Base-by-base conservation (phyloP, 2,797 vertebrate genomes). In the Lepidocolaptes lacrymiger region DNA sequence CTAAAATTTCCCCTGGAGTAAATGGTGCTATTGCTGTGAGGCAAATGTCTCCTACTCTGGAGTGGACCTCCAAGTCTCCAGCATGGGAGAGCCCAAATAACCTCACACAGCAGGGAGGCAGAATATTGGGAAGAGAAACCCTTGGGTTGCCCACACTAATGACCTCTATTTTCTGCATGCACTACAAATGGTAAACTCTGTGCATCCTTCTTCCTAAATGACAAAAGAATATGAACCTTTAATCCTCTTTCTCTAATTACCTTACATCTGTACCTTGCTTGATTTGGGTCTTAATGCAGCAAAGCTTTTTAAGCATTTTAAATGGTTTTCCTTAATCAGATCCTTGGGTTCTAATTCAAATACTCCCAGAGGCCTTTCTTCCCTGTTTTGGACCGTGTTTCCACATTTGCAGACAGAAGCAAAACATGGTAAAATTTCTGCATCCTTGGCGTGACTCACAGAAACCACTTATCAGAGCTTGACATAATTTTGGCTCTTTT, bases 161-260 rank as follows among this genome's bases (percentile, higher is more conserved):
- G 24, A 5, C 19, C 23, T 76, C 43, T 69, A 1, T 68, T 34
- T 80, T 43, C 37, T 61, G 26, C 4, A 8, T 54, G 17, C 5
- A 20, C 44, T 85, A 27, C 9, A 63, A 88, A 83, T 4, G 3
- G 14, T 24, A 41, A 67, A 52, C 4, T 49, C 58, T 46, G 12
- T 69, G 18, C 32, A 63, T 63, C 39, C 21, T 56, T 82, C 66
- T 91, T 46, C 44, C 7, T 36, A 71, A 85, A 64, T 49, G 44
- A 91, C 4, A 46, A 74, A 85, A 63, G 67, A 74, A 61, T 71
- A 55, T 80, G 75, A 71, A 68, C 39, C 48, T 79, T 72, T 93
- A 82, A 91, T 91, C 81, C 55, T 85, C 73, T 82, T 93, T 61
- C n/a, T 67, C 58, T 75, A 74, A 82, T 83, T 96, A 74, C 59